Conservation (phyloP, 2,113 vertebrate genomes). For the Takifugu flavidus region DNA sequence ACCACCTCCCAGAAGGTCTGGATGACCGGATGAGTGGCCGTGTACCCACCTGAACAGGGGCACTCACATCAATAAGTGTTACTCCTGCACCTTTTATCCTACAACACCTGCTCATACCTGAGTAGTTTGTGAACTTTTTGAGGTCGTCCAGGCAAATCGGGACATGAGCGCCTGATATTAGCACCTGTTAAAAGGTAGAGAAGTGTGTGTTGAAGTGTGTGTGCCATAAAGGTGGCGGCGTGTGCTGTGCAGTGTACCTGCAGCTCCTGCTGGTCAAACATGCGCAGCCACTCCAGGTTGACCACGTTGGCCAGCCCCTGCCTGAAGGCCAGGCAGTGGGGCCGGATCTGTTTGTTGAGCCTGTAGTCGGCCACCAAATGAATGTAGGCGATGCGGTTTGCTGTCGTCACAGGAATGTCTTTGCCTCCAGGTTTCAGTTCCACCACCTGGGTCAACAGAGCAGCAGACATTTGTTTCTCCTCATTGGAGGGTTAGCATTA, state of each 20-base stretch:
- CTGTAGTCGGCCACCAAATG: slow-evolving; percentile 93
- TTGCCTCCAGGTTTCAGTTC: slow-evolving; percentile 91
- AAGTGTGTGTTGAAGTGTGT: background rate
- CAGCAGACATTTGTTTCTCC: too few species aligned
- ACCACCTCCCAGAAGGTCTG: slow-evolving; percentile 96
- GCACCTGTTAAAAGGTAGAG: slow-evolving; percentile 73
- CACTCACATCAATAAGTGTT: background rate
- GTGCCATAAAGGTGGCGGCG: background rate
- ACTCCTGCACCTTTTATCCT: too few species aligned
- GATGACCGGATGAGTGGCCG: slow-evolving; percentile 92
- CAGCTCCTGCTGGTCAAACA: slow-evolving; percentile 98
- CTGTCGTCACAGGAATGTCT: slow-evolving; percentile 93
- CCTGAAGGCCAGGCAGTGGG: slow-evolving; percentile 93
- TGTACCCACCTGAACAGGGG: slow-evolving; percentile 84
- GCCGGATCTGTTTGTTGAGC: slow-evolving; percentile 92
- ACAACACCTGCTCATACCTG: slow-evolving; percentile 72
- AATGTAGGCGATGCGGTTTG: slow-evolving; percentile 93
- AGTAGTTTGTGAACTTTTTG: slow-evolving; percentile 97
- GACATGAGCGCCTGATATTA: slow-evolving; percentile 95
- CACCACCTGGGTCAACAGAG: slow-evolving; percentile 79
- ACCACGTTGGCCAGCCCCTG: slow-evolving; percentile 96
- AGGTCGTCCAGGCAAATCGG: slow-evolving; percentile 95
- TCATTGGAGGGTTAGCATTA: too few species aligned
- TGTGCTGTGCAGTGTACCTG: slow-evolving; percentile 77
- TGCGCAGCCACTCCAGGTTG: slow-evolving; percentile 95